These are phyloP conservation scores for Hemithea aestivaria DNA, from an alignment of 2,888 invertebrate species.

Conservation along the genomic window DNA sequence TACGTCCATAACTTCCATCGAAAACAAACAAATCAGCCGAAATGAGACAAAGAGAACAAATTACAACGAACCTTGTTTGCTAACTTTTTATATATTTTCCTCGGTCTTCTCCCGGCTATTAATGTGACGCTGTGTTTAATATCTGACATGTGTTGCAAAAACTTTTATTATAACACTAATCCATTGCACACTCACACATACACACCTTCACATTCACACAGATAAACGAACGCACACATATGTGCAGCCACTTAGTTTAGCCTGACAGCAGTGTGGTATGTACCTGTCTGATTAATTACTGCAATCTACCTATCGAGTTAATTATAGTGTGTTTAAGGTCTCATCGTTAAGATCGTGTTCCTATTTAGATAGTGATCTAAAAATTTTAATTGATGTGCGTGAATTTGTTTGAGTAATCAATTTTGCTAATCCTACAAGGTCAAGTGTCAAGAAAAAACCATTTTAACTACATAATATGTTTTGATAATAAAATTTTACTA, in stretches of 20 bases:
- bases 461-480: too few relatives aligned
- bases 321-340: conserved; percentile 5
- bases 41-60: conserved; percentile 53
- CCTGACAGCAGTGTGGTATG: conserved; percentile 52
- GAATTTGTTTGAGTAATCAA: too few relatives aligned
- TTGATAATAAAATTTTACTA: too few relatives aligned
- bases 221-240: conserved; percentile 51
- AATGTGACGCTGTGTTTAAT: conserved; percentile 76
- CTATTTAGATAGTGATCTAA: too few relatives aligned
- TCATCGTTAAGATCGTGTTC: too few relatives aligned
- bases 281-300: conserved; percentile 27
- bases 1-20: conserved; percentile 28
- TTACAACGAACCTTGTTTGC: conserved; percentile 64
- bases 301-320: conserved; percentile 6
- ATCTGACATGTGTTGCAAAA: conserved; percentile 79
- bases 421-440: too few relatives aligned
- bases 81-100: conserved; percentile 75
- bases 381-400: too few relatives aligned
- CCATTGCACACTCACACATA: conserved; percentile 66
- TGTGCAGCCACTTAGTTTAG: conserved; percentile 66
- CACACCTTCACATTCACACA: conserved; percentile 35
- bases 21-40: conserved; percentile 54
- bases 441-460: too few relatives aligned
- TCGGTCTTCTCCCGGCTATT: conserved; percentile 65
- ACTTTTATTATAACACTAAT: conserved; percentile 79